Conservation (phyloP, 2,113 vertebrate species). For the Erinaceus europaeus region DNA sequence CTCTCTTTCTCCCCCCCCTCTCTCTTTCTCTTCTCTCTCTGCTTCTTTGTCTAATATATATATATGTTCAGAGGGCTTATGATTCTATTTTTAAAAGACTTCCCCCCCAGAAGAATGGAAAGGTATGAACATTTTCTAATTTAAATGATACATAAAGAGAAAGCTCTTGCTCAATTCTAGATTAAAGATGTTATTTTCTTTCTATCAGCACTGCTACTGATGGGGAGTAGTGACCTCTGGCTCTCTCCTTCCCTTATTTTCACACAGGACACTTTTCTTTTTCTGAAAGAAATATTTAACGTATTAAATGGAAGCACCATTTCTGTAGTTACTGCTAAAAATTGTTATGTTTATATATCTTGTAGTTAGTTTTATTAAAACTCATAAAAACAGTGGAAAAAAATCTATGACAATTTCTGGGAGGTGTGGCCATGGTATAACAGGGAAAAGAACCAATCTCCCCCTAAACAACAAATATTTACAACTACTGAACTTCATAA, state of each 20-base stretch:
- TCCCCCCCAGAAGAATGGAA: slow-evolving; percentile 21
- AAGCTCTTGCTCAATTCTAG: slow-evolving; percentile 38
- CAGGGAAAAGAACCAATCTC: no score
- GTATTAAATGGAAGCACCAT: slow-evolving; percentile 40
- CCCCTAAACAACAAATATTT: no score
- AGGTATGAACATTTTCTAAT: slow-evolving; percentile 46
- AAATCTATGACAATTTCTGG: no score
- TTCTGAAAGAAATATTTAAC: slow-evolving; percentile 47
- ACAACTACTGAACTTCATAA: no score
- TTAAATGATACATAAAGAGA: slow-evolving; percentile 51
- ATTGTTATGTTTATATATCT: slow-evolving; percentile 29
- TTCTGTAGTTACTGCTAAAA: slow-evolving; percentile 41
- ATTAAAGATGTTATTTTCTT: slow-evolving; percentile 64
- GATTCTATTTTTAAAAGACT: slow-evolving; percentile 59
- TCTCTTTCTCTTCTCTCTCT: no score
- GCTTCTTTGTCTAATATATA: no score
- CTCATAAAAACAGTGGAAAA: no score
- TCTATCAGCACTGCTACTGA: slow-evolving; percentile 15
- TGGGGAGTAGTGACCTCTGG: slow-evolving; percentile 41
- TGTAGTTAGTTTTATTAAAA: no score
- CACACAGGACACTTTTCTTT: slow-evolving; percentile 36
- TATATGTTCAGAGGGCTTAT: background rate
- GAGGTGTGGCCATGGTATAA: no score
- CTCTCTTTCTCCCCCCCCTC: no score
- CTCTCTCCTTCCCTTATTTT: slow-evolving; percentile 41